Base-by-base conservation (phyloP, 2,888 invertebrate species). In the Synanthedon vespiformis region DNA sequence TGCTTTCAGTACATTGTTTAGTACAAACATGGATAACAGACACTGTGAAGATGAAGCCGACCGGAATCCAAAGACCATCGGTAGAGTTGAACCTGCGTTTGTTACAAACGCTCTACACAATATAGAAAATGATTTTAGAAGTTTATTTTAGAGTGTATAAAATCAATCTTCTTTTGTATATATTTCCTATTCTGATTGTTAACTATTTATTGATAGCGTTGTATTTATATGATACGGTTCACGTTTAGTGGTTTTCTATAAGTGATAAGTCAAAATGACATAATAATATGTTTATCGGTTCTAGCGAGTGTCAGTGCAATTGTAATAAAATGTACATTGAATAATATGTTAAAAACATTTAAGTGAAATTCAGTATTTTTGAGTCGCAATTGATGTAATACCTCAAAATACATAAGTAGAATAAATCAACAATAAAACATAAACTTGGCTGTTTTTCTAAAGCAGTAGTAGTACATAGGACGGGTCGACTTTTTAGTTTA, bases 61-160 rank as follows among this genome's bases (percentile, higher is more conserved):
- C 52, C 72, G 71, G 47, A 74, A 66, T 54, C 51, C 61, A 52
- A 58, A 54, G 52, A 55, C 55, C 51, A 61, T 57, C 52, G 57
- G 62, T 18, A 77, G 68, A 61, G 58, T 75, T 50, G 75, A 84
- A 57, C 70, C 72, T 18, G 82, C 80, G 52, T 54, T 87, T 18
- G 62, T 87, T 11, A 78, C 81, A 49, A 70, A 77, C 57, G 76
- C 81, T 40, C 70, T 86, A 56, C 58, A 73, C 57, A 74, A 80
- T 61, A 79, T 87, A 61, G 87, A 88, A 64, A 76, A 80, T 64
- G 80, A 84, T 62, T 81, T 83, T 65, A 80, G 71, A 67, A 85
- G 84, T 67, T 74, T 87, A 61, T 83, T 84, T 77, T 87, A 72
- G 80, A 51, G 12, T 18, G 14, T 44, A 14, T 44, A 48, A 48